A percentile compares a stretch with the other conserved stretches of the same genome.
These are phyloP conservation scores for Oxyura jamaicensis DNA, from an alignment of 2,113 vertebrate species.

Conservation along the genomic window DNA sequence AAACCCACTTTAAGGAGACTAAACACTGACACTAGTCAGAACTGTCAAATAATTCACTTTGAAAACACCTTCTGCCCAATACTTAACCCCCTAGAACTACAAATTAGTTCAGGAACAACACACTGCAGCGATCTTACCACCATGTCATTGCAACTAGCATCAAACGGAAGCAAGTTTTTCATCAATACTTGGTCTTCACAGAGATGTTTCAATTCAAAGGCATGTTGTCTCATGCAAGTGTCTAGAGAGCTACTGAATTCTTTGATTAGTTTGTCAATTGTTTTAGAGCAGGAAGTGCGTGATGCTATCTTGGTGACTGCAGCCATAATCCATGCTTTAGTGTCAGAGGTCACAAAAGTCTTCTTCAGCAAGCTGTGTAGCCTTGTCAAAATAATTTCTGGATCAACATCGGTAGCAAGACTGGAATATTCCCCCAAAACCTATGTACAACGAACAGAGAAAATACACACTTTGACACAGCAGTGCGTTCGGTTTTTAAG, in stretches of 20 bases:
- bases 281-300: conserved; percentile 51
- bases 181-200: conserved; percentile 81
- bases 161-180: conserved; percentile 76
- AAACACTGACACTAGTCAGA: background rate
- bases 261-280: conserved; percentile 77
- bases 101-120: background rate
- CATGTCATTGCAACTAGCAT: conserved; percentile 74
- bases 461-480: background rate
- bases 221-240: conserved; percentile 88
- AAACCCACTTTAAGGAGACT: background rate
- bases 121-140: conserved; percentile 64
- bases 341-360: conserved; percentile 84
- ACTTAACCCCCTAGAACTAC: background rate
- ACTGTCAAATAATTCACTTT: background rate
- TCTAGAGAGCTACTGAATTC: conserved; percentile 84
- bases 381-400: conserved; percentile 79
- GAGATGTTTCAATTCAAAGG: conserved; percentile 88
- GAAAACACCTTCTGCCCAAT: background rate
- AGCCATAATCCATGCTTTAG: conserved; percentile 88
- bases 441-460: conserved; percentile 67
- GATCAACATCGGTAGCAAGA: conserved; percentile 78
- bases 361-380: conserved; percentile 80
- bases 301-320: conserved; percentile 88
- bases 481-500: background rate
- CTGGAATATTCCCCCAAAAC: conserved; percentile 92